Base-by-base conservation (phyloP, 2,113 vertebrate species). In the Tricholaema leucomelas region DNA sequence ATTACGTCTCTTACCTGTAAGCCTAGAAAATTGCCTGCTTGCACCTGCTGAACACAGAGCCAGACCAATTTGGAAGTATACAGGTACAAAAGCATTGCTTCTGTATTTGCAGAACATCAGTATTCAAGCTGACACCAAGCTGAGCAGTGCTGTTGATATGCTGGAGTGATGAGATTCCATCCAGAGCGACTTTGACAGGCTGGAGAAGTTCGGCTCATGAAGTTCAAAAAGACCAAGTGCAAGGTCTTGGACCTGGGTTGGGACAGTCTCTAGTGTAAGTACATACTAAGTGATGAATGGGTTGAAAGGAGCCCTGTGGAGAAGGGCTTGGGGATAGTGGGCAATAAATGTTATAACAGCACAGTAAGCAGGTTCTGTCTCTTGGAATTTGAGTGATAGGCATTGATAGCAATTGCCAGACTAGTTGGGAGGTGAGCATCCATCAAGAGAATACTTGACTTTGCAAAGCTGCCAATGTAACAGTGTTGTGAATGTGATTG, bases 201-300 rank as follows among this genome's bases (percentile, higher is more conserved):
- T 86, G 50, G 23, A 87, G 60, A 61, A 46, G 36, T 31, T 15
- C 42, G 17, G 42, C 2, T 71, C 25, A 15, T 7, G 7, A 19
- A 42, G 20, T 20, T 74, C 44, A 65, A 9, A 11, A 70, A 81
- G 21, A n/a, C 10, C 36, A 63, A 77, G 8, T 12, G 3, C 12
- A 35, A 58, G 7, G 10, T 58, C 44, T 27, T 48, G 18, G 3
- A 8, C 1, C 5, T 46, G 23, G 4, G 3, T 31, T 0, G 0
- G 4, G 38, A 5, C 6, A 38, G 6, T 48, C 36, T 24, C 46
- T 0, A 5, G 6, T 38, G 6, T n/a, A 66, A 52, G 2, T 23
- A 40, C 11, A 44, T 36, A 12, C 20, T 35, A 21, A 16, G 28
- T n/a, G 33, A 44, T 72, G 42, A 72, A 64, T 17, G 31, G 24